phyloP scores from a whole-genome alignment of 2,797 vertebrate species.

The Girardinus metallicus region DNA sequence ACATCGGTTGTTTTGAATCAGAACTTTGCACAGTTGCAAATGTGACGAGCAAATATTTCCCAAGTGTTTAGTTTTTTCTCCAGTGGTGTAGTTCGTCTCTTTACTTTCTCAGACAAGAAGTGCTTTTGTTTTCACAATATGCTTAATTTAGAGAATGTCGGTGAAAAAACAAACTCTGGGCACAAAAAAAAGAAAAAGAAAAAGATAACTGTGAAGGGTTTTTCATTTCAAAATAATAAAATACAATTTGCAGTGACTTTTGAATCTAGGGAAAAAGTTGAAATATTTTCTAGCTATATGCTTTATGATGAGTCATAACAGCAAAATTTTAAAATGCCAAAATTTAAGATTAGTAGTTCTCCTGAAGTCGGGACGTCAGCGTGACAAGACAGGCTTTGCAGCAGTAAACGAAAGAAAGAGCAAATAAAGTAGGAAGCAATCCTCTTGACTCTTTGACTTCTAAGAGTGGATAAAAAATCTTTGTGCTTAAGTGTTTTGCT shows the following conservation, averaged over 20 bases:
- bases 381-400: neutral
- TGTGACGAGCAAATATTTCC: neutral
- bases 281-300: neutral
- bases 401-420: neutral
- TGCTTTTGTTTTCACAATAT: neutral
- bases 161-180: neutral
- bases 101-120: neutral
- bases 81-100: neutral
- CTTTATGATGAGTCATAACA: neutral
- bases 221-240: neutral
- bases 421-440: neutral
- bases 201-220: neutral
- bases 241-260: no score
- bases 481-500: no score
- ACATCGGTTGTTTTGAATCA: no score
- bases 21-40: neutral
- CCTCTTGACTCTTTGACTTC: neutral
- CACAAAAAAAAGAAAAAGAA: neutral
- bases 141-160: neutral
- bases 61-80: neutral
- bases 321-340: neutral
- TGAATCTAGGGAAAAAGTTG: neutral
- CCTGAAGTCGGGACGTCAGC: neutral
- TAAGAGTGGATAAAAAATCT: neutral
- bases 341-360: neutral